Percentiles rank a stretch among this genome's conserved stretches.
Evolutionary conservation across 2,888 invertebrate species (phyloP).

Genomic region (Molanna angustata): DNA sequence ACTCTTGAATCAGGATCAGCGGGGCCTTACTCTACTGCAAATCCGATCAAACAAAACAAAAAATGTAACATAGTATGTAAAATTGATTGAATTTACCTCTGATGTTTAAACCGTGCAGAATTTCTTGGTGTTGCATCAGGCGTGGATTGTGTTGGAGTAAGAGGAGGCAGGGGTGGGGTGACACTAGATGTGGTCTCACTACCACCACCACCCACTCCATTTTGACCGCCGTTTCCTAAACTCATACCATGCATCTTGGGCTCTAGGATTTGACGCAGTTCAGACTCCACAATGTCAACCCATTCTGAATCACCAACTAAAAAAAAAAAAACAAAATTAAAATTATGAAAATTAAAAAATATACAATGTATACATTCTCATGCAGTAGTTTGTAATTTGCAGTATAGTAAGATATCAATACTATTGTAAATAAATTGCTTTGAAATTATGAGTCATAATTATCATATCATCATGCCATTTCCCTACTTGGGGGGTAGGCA

Average conservation of each 20-base stretch:
- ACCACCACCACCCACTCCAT: conserved; percentile 55
- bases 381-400: too few relatives aligned
- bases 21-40: too few relatives aligned
- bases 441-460: too few relatives aligned
- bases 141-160: conserved; percentile 64
- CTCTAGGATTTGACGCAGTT: conserved; percentile 73
- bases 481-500: too few relatives aligned
- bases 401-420: too few relatives aligned
- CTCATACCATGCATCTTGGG: conserved; percentile 66
- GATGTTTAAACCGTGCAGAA: conserved; percentile 46
- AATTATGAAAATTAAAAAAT: too few relatives aligned
- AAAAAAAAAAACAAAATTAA: conserved; percentile 11
- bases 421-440: conserved; percentile 8
- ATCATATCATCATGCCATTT: too few relatives aligned
- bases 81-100: too few relatives aligned
- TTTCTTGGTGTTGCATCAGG: conserved; percentile 46
- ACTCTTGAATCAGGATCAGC: too few relatives aligned
- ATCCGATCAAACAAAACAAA: too few relatives aligned
- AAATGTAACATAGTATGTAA: too few relatives aligned
- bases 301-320: conserved; percentile 63
- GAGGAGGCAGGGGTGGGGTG: conserved; percentile 74
- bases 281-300: conserved; percentile 79
- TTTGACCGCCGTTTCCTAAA: conserved; percentile 40
- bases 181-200: conserved; percentile 69
- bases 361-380: too few relatives aligned